phyloP scores from a whole-genome alignment of 2,113 vertebrate genomes.

The Cyphomyrus discorhynchus region DNA sequence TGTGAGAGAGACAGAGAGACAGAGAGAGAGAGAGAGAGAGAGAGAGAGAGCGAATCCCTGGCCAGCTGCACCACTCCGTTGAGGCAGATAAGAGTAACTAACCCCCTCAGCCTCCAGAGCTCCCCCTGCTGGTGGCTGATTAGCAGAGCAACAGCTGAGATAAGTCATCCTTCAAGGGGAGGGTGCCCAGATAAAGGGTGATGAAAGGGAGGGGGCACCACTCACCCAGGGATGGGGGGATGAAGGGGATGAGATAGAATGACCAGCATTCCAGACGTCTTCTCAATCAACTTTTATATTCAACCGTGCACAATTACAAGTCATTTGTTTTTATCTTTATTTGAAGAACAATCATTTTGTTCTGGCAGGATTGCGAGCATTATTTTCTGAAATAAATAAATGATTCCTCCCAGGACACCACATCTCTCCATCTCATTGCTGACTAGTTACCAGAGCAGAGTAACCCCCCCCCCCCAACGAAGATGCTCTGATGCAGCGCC shows the following conservation, averaged over 20 bases:
- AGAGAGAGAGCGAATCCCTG: background rate
- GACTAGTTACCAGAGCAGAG: background rate
- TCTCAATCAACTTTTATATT: background rate
- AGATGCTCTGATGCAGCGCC: background rate
- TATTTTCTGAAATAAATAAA: background rate
- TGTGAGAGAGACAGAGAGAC: background rate
- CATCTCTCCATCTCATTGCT: background rate
- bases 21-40: background rate
- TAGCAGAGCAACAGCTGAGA: background rate
- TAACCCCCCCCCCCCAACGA: background rate
- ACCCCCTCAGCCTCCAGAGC: background rate
- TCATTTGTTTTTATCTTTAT: background rate
- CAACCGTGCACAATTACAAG: background rate
- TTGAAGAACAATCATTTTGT: background rate
- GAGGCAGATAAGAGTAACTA: background rate
- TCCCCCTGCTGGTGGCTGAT: background rate
- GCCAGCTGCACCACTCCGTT: background rate
- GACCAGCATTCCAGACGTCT: background rate
- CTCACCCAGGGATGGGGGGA: background rate
- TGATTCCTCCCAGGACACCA: background rate
- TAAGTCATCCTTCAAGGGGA: background rate
- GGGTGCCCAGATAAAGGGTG: background rate
- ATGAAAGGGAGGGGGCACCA: background rate
- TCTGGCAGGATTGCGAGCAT: background rate
- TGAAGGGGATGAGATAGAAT: background rate